These are phyloP conservation scores for Erinaceus europaeus DNA, from an alignment of 2,113 vertebrate species.

Conservation along the genomic window DNA sequence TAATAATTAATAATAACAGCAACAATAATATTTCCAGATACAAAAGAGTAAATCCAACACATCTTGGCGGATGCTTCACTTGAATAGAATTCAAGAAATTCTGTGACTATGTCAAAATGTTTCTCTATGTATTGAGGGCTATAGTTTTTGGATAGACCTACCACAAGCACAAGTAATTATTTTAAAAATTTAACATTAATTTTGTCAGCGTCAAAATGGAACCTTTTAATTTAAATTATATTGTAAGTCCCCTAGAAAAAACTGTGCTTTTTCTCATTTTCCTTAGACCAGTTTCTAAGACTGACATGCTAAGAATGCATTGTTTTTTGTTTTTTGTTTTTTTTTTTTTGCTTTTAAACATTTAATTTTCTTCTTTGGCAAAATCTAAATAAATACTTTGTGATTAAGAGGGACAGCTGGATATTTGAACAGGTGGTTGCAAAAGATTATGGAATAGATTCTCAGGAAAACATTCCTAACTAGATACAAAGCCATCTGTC, in stretches of 20 bases:
- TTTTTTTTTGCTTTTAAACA: constrained; percentile 41
- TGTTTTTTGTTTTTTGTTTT: background rate
- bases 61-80: background rate
- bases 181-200: background rate
- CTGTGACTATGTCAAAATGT: background rate
- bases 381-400: constrained; percentile 71
- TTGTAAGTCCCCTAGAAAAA: background rate
- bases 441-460: constrained; percentile 66
- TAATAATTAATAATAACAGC: too few species aligned
- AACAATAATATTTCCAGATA: background rate
- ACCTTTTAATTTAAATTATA: background rate
- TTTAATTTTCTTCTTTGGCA: constrained; percentile 63
- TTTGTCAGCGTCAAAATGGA: background rate
- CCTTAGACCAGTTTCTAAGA: background rate
- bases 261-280: background rate
- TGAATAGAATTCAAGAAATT: background rate
- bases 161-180: background rate
- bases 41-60: background rate
- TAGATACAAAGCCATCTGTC: constrained; percentile 72
- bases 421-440: constrained; percentile 72
- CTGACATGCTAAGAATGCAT: background rate
- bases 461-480: constrained; percentile 66
- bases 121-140: background rate
- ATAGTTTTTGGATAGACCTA: background rate
- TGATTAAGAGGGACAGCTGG: constrained; percentile 62